Evolutionary conservation across 1,140 invertebrate species (phyloP), one percentile per base, ranked within the genome.

Genomic region (Camponotus floridanus): DNA sequence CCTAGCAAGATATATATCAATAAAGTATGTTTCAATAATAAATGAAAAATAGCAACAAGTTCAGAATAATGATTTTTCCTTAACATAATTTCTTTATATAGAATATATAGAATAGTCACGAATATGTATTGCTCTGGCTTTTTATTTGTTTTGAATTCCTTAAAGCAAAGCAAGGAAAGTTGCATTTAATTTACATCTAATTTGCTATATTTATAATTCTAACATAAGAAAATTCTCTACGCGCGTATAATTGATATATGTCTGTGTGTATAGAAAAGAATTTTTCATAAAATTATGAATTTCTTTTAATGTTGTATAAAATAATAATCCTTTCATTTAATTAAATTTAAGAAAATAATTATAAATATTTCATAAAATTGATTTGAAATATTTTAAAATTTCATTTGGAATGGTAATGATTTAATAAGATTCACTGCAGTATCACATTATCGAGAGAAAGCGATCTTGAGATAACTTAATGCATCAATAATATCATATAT

Each of bases 121-220:
- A 26, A 26, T 26, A 26, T 55, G 48, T 55, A 7, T 73, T 73
- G 48, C 48, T 73, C 70, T 55, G 48, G 48, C 6, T 42, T 26
- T 15, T 68, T 5, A 45, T 18, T 55, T 21, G 33, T 8, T 51
- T 33, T 48, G 55, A 73, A 73, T n/a, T 33, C 33, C 45, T 73
- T 11, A 33, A 55, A 33, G 70, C 39, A 48, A 45, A 13, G 48
- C 70, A 73, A 55, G 48, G 31, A 36, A n/a, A 73, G 6, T 51
- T 51, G 48, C 18, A 8, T 67, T 74, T 59, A 57, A 74, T 79
- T 79, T 79, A 65, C 21, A 21, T 78, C 3, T 67, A 79, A 51
- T 81, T 26, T 73, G 15, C 36, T 39, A 68, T 1, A 57, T 26
- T 11, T 68, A 67, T 36, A 64, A 13, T 42, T 81, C 18, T 42